phyloP scores from a whole-genome alignment of 2,797 vertebrate species.

The Protonibea diacanthus region DNA sequence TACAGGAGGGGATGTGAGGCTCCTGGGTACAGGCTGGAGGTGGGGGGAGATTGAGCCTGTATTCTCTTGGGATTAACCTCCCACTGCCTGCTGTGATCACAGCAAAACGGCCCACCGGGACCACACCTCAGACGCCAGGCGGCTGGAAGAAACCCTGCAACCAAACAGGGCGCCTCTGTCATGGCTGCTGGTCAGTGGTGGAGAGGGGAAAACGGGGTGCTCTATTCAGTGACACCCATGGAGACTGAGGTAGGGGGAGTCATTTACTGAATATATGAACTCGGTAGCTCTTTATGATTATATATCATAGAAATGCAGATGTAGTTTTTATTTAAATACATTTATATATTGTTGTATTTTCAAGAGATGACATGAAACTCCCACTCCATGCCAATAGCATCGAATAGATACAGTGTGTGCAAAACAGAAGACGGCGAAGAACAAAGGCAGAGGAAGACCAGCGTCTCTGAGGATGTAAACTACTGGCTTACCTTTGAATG shows the following conservation, averaged over 20 bases:
- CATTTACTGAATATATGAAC: neutral
- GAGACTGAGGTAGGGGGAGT: neutral
- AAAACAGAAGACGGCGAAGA: slow-evolving; percentile 66
- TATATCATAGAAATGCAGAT: slow-evolving; percentile 8
- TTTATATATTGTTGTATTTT: slow-evolving; percentile 38
- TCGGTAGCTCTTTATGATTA: neutral
- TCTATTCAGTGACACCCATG: slow-evolving; percentile 22
- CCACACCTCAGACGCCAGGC: slow-evolving; percentile 63
- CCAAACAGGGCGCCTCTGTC: slow-evolving; percentile 45
- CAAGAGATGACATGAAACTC: slow-evolving; percentile 40
- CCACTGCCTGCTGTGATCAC: slow-evolving; percentile 80
- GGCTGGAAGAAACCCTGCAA: slow-evolving; percentile 63
- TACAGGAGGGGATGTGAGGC: slow-evolving; percentile 61
- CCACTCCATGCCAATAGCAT: slow-evolving; percentile 46
- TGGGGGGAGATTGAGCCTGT: slow-evolving; percentile 73
- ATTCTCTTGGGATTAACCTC: slow-evolving; percentile 84
- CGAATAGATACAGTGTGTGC: slow-evolving; percentile 47
- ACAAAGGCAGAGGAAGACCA: slow-evolving; percentile 73
- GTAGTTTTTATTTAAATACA: slow-evolving; percentile 10
- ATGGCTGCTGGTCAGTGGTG: slow-evolving; percentile 36
- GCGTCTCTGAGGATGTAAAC: slow-evolving; percentile 74
- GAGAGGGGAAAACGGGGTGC: slow-evolving; percentile 1
- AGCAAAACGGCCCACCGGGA: slow-evolving; percentile 77
- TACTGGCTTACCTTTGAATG: slow-evolving; percentile 83
- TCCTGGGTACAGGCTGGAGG: slow-evolving; percentile 72